Percentiles rank a stretch among this genome's conserved stretches.
These are phyloP conservation scores for Himalopsyche japonica DNA, from an alignment of 2,888 invertebrate species.

Conservation along the genomic window DNA sequence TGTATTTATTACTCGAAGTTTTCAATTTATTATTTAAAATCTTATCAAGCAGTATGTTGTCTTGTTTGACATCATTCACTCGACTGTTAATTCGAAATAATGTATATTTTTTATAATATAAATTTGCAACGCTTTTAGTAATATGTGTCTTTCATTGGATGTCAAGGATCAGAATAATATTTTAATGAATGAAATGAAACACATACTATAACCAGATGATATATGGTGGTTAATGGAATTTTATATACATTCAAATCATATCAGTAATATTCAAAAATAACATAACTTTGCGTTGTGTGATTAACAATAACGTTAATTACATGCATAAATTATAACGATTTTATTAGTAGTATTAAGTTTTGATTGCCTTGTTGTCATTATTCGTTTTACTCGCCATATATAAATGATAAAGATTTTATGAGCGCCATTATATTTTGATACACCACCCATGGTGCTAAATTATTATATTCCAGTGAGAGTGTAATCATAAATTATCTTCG, in stretches of 20 bases:
- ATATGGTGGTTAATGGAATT: neutral
- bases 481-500: neutral
- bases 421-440: neutral
- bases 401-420: neutral
- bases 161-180: too few species aligned
- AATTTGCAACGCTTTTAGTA: too few species aligned
- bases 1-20: too few species aligned
- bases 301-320: neutral
- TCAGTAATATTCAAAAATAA: neutral
- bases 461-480: neutral
- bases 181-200: too few species aligned
- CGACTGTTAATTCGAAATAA: too few species aligned
- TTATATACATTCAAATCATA: neutral
- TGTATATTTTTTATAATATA: too few species aligned
- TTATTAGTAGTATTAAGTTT: neutral
- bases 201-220: too few species aligned
- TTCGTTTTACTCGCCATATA: neutral
- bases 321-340: neutral
- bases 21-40: too few species aligned
- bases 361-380: neutral
- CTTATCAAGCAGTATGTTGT: too few species aligned
- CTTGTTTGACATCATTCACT: too few species aligned
- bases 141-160: too few species aligned
- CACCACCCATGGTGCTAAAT: neutral
- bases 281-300: neutral